Base-by-base conservation (phyloP, 2,797 vertebrate genomes). In the Naso thynnoides region DNA sequence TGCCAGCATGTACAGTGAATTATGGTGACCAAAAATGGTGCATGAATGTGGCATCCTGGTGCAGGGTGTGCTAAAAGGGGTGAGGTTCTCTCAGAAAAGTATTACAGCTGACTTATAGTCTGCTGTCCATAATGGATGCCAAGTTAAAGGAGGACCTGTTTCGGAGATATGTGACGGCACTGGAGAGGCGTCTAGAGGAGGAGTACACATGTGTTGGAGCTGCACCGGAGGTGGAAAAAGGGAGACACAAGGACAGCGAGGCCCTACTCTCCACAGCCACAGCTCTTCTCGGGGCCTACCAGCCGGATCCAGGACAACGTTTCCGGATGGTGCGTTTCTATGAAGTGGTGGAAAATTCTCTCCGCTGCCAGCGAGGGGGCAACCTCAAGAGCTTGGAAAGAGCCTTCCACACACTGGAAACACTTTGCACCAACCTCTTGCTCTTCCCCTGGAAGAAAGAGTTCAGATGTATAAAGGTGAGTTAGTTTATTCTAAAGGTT, bases 361-460 rank as follows among this genome's bases (percentile, higher is more conserved):
- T 99, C 67, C 96, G 96, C 70, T 94, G 92, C 16, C 93, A 97
- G 86, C 94, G 95, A 84, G 93, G 96, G 47, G 94, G 95, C 26
- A 97, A 94, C 91, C 91, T 99, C 63, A 95, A 86, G 70, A 95
- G 94, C 47, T 87, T 99, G 80, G 96, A 95, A 88, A 95, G 88
- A 63, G 98, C 98, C 38, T 99, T 99, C 71, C 91, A 93, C 62
- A 93, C 96, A 52, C 90, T 99, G 0, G 98, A 99, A 89, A 97
- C 95, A 0, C 86, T 99, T 89, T 98, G 96, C 75, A 93, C 97
- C 89, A 99, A 99, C 90, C 96, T 99, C 66, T 95, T 99, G 78
- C 96, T 99, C 45, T 98, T 97, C 87, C 98, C 98, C 8, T 99
- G 98, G 98, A 99, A 99, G 92, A 99, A 99, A 87, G 98, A 99